Evolutionary conservation across 2,888 invertebrate species (phyloP).

Genomic region (Neria commutata): DNA sequence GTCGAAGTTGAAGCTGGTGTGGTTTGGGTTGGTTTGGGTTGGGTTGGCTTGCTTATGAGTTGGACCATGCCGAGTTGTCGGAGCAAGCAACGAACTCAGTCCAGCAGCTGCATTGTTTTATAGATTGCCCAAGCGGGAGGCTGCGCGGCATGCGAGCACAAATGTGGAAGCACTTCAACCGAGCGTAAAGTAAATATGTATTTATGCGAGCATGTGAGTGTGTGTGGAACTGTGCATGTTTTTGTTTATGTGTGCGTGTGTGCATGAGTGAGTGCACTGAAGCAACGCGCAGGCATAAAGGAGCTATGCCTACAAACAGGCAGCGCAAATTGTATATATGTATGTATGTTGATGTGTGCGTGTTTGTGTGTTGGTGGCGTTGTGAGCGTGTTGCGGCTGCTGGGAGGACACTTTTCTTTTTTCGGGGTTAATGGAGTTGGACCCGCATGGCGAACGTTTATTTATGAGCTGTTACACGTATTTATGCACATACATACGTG

Average conservation of each 20-base stretch:
- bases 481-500: too few species aligned
- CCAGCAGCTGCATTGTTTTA: background rate
- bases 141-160: background rate
- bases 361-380: background rate
- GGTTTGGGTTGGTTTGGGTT: background rate
- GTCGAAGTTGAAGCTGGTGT: background rate
- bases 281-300: constrained; percentile 2
- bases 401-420: constrained; percentile 10
- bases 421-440: constrained; percentile 16
- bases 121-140: background rate
- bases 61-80: background rate
- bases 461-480: constrained; percentile 20
- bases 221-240: background rate
- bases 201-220: background rate
- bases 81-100: background rate
- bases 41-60: too few species aligned
- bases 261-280: background rate
- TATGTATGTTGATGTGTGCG: background rate
- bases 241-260: background rate
- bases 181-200: constrained; percentile 9
- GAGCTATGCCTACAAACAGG: constrained; percentile 5
- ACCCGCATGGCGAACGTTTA: constrained; percentile 21
- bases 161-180: constrained; percentile 13
- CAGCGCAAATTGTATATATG: too few species aligned
- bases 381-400: background rate